phyloP scores from a whole-genome alignment of 2,797 vertebrate species.

The Acridotheres tristis region DNA sequence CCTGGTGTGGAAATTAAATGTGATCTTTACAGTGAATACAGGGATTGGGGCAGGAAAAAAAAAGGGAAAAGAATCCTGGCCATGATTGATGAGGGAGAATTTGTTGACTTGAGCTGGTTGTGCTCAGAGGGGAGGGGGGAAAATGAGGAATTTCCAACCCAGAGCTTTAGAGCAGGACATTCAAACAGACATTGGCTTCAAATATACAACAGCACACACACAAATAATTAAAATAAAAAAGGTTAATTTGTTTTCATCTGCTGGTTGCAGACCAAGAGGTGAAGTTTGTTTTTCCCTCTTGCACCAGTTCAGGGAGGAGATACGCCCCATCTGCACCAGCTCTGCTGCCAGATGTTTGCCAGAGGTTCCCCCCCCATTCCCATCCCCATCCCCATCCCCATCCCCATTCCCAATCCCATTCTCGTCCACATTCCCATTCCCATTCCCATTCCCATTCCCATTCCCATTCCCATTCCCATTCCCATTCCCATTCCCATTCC shows the following conservation, averaged over 20 bases:
- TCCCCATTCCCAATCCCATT: background rate
- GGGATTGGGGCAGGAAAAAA: background rate
- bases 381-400: background rate
- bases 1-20: slow-evolving; percentile 23
- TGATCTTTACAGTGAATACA: background rate
- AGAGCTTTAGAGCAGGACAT: slow-evolving; percentile 37
- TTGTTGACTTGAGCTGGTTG: background rate
- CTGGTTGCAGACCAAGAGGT: slow-evolving; percentile 38
- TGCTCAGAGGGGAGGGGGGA: background rate
- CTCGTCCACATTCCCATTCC: background rate
- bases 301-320: slow-evolving; percentile 41
- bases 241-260: slow-evolving; percentile 66
- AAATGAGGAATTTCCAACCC: slow-evolving; percentile 17
- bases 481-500: background rate
- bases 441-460: background rate
- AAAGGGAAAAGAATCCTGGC: background rate
- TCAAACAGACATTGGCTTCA: slow-evolving; percentile 33
- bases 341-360: slow-evolving; percentile 29
- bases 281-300: slow-evolving; percentile 60
- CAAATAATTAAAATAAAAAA: background rate
- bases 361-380: background rate
- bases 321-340: slow-evolving; percentile 7
- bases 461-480: background rate
- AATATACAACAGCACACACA: background rate
- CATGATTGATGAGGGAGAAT: slow-evolving; percentile 36